Evolutionary conservation across 2,797 vertebrate genomes (phyloP).

Genomic region (Xerus rutilus): DNA sequence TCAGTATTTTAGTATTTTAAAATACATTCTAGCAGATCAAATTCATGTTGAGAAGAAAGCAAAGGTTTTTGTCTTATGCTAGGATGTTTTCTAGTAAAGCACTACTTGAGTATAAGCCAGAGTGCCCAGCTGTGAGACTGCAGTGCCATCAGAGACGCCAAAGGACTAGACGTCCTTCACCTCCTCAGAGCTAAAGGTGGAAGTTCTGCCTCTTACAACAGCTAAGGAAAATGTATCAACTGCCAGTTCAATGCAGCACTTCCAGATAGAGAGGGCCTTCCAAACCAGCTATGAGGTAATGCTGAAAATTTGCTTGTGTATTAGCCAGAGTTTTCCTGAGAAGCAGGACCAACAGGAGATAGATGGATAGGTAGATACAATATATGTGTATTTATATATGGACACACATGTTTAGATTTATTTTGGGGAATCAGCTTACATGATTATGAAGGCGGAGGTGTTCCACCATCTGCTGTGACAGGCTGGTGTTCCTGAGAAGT

Average conservation of each 20-base stretch:
- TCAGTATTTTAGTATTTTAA: background rate
- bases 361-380: background rate
- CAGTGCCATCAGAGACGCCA: background rate
- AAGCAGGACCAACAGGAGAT: background rate
- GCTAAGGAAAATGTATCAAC: background rate
- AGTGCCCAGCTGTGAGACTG: background rate
- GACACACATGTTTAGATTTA: background rate
- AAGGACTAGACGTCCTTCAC: background rate
- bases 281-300: background rate
- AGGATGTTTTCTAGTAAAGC: background rate
- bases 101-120: background rate
- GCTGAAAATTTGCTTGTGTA: background rate
- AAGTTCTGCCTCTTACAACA: background rate
- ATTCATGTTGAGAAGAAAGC: background rate
- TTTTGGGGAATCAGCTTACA: background rate
- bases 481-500: background rate
- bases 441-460: background rate
- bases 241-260: background rate
- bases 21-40: background rate
- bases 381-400: background rate
- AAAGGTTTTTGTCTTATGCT: background rate
- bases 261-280: background rate
- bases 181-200: background rate
- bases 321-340: background rate
- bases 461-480: background rate